Base-by-base conservation (phyloP, 2,888 invertebrate species). In the Caenorhabditis zanzibari region DNA sequence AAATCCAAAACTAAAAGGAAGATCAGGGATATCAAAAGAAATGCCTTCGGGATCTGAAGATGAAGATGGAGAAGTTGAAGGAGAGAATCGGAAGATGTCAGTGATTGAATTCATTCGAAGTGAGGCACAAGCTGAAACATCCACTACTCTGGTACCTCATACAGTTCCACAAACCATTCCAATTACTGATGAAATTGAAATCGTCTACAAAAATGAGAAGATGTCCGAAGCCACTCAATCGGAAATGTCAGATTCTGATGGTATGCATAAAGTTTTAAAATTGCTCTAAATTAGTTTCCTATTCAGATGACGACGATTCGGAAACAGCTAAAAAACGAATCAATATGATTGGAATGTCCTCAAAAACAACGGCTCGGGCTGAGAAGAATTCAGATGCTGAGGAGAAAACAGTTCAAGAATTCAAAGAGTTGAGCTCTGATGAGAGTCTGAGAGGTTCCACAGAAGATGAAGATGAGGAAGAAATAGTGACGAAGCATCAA, bases 41-140 rank as follows among this genome's bases (percentile, higher is more conserved):
- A 19, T 74, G 16, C 71, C 63, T 10, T 79, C 82, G 4, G 56
- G 38, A 12, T 82, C 82, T 3, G 74, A 74, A 19, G 24, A 47
- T 52, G 71, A 74, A 16, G 74, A 44, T 1, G 56, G 32, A 12
- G 80, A 72, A 12, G 58, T 32, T n/a, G 59, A 68, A 0, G 75
- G 58, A n/a, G 73, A 69, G 16, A 72, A 83, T 22, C 22, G 66
- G 59, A 80, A 80, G 16, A 83, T 83, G 79, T 80, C 83, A 1
- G 83, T 83, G 10, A 74, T 75, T 24, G 83, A 83, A 58, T 83
- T 83, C 52, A 75, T 83, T 9, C 26, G 66, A 75, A 74, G 74
- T 64, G 83, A 75, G 10, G 75, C 71, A 4, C 47, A 66, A 22
- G 56, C 58, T 5, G 80, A 72, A 56, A 72, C 72, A 2, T 80